phyloP scores from a whole-genome alignment of 2,797 vertebrate species.

The Sebastes vulpes region DNA sequence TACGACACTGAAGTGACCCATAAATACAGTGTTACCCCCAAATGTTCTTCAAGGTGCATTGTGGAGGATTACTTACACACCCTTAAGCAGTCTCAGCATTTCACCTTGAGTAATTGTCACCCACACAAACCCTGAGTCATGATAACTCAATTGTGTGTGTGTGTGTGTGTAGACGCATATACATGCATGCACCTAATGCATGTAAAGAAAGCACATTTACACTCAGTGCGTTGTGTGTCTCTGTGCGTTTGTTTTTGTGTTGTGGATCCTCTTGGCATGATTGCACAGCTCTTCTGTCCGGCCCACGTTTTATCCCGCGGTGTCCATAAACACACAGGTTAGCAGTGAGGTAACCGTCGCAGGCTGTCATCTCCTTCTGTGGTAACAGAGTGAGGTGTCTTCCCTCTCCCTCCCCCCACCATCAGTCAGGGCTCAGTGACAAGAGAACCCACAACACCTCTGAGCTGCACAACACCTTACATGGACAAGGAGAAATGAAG shows the following conservation, averaged over 20 bases:
- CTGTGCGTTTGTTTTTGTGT: neutral
- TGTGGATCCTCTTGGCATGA: neutral
- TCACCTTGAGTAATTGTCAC: constrained; percentile 42
- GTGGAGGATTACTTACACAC: constrained; percentile 32
- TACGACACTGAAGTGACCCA: neutral
- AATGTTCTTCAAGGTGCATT: neutral
- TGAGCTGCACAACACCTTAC: constrained; percentile 21
- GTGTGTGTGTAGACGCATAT: neutral
- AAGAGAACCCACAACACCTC: constrained; percentile 37
- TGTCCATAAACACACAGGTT: neutral
- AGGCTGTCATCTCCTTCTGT: constrained; percentile 45
- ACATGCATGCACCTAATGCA: neutral
- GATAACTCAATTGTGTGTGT: neutral
- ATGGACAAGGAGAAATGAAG: constrained; percentile 18
- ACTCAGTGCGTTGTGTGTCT: accelerated
- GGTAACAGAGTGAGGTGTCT: constrained; percentile 8
- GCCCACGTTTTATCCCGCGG: neutral
- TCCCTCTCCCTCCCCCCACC: neutral
- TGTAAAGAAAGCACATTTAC: neutral
- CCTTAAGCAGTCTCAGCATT: constrained; percentile 33
- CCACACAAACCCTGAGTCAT: constrained; percentile 42
- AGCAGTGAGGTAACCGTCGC: neutral
- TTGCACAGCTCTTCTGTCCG: neutral
- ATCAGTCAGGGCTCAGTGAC: constrained; percentile 21
- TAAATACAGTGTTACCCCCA: neutral